Conservation (phyloP, 2,113 vertebrate species). For the Gyps fulvus region DNA sequence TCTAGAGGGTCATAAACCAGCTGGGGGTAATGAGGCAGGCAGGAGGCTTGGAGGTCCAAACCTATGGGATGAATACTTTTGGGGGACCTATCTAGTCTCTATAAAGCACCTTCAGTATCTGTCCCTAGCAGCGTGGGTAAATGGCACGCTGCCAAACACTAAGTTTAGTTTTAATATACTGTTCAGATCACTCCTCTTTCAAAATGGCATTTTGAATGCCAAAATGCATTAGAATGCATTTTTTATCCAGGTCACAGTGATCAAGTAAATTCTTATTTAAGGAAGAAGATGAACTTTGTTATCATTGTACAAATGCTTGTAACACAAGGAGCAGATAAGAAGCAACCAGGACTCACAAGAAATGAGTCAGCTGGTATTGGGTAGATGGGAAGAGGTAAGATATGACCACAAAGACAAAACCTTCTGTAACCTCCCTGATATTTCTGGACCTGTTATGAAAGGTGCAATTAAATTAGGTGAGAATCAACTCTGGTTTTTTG, state of each 20-base stretch:
- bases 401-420: neutral
- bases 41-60: neutral
- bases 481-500: neutral
- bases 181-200: neutral
- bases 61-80: neutral
- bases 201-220: neutral
- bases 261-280: neutral
- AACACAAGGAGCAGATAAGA: neutral
- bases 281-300: neutral
- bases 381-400: neutral
- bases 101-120: neutral
- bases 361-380: neutral
- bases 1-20: neutral
- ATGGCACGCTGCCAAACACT: neutral
- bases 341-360: neutral
- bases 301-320: neutral
- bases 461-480: neutral
- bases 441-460: neutral
- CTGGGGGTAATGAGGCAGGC: neutral
- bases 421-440: neutral
- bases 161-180: neutral
- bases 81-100: neutral
- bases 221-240: neutral
- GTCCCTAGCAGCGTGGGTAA: rapidly evolving
- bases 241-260: neutral